phyloP scores from a whole-genome alignment of 2,797 vertebrate species.

The Xenentodon cancila region DNA sequence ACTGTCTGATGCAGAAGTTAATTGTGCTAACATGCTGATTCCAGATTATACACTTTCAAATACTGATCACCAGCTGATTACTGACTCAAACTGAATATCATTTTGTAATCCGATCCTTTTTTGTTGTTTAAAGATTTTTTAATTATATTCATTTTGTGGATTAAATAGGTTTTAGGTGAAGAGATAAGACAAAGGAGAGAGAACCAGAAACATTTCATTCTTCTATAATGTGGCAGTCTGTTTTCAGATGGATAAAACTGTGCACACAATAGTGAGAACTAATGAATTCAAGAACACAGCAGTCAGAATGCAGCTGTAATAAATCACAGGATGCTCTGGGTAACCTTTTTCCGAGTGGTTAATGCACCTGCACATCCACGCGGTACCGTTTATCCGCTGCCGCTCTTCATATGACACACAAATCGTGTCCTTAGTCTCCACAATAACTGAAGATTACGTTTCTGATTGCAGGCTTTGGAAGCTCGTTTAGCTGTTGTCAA shows the following conservation, averaged over 20 bases:
- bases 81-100: slow-evolving; percentile 27
- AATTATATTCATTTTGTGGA: neutral
- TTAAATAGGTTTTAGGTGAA: neutral
- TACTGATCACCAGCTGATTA: slow-evolving; percentile 49
- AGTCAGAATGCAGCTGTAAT: slow-evolving; percentile 44
- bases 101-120: neutral
- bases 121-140: neutral
- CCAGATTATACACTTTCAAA: slow-evolving; percentile 45
- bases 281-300: slow-evolving; percentile 35
- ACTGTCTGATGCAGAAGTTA: slow-evolving; percentile 40
- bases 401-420: neutral
- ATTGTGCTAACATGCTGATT: slow-evolving; percentile 49
- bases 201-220: neutral
- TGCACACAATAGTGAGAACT: no score
- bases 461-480: no score
- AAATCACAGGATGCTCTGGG: slow-evolving; percentile 48
- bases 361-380: slow-evolving; percentile 47
- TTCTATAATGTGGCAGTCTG: neutral
- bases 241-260: no score
- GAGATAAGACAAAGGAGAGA: neutral
- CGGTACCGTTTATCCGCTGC: slow-evolving; percentile 11
- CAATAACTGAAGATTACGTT: no score
- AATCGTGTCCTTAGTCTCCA: no score
- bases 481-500: no score
- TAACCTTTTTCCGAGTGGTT: slow-evolving; percentile 40